phyloP scores from a whole-genome alignment of 2,797 vertebrate species.

The Gymnopithys bicolor region DNA sequence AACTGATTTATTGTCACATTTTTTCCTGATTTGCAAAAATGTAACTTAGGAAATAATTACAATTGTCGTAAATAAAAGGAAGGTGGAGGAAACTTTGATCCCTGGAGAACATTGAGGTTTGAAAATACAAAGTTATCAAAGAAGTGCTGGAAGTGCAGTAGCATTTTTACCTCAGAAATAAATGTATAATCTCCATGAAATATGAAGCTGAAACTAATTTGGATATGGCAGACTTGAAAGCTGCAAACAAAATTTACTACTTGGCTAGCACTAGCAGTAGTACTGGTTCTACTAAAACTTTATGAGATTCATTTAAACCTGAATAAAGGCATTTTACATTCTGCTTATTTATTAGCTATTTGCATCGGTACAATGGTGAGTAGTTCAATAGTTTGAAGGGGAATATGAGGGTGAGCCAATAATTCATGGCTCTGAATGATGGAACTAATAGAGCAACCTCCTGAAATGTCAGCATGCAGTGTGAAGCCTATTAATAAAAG shows the following conservation, averaged over 20 bases:
- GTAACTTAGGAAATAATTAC: background rate
- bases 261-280: background rate
- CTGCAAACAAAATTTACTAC: slow-evolving; percentile 4
- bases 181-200: background rate
- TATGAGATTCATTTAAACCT: slow-evolving; percentile 9
- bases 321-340: slow-evolving; percentile 21
- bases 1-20: background rate
- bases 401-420: slow-evolving; percentile 38
- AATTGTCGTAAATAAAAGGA: background rate
- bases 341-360: slow-evolving; percentile 30
- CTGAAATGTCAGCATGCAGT: slow-evolving; percentile 35
- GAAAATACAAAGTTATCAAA: background rate
- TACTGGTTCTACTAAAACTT: background rate
- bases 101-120: background rate
- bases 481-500: slow-evolving; percentile 11
- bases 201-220: background rate
- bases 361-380: slow-evolving; percentile 12
- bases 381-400: slow-evolving; percentile 3
- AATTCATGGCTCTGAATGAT: slow-evolving; percentile 46
- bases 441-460: slow-evolving; percentile 34
- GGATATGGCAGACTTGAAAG: background rate
- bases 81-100: background rate
- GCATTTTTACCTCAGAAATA: background rate
- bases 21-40: background rate
- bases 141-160: background rate